Base-by-base conservation (phyloP, 2,797 vertebrate species). In the Pagetopsis macropterus region DNA sequence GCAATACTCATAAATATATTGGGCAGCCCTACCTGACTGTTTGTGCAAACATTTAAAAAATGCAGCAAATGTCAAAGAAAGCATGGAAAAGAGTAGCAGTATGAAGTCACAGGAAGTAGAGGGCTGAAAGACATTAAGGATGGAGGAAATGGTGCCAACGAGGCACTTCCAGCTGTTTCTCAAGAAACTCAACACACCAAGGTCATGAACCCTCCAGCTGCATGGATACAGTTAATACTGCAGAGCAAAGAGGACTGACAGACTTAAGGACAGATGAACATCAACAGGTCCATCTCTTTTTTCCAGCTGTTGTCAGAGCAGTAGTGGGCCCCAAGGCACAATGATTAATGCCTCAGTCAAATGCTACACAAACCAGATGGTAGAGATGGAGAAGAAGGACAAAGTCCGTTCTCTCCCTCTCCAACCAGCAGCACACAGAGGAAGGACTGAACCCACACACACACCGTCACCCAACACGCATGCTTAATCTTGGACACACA, bases 281-380 rank as follows among this genome's bases (percentile, higher is more conserved):
- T 73, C 79, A 84, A 75, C 86, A 82, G 85, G 79, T 85, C 79
- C 51, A 33, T 85, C 82, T 78, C 66, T 50, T 56, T 68, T 41
- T 76, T 87, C 81, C 87, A 91, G 89, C 86, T 91, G 88, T 85
- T 89, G 72, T 72, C 45, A 71, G 79, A 69, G 72, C 55, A 65
- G 54, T 15, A 67, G 75, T 27, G 69, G 72, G 72, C 86, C 75
- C 72, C 21, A 1, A 75, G 75, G 79, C 64, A 51, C 17, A 63
- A 76, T 79, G 84, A 91, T 90, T 85, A 90, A 89, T 62, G 56
- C 76, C 83, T 79, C 58, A 70, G 81, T 85, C 83, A 81, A 90
- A 83, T 41, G 50, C 79, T 85, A 78, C 62, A 79, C 74, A 87
- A 89, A 89, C 79, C 92, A 93, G 90, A 90, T 91, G 91, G 85